Evolutionary conservation across 2,797 vertebrate genomes (phyloP).

Genomic region (Tolypeutes matacus): DNA sequence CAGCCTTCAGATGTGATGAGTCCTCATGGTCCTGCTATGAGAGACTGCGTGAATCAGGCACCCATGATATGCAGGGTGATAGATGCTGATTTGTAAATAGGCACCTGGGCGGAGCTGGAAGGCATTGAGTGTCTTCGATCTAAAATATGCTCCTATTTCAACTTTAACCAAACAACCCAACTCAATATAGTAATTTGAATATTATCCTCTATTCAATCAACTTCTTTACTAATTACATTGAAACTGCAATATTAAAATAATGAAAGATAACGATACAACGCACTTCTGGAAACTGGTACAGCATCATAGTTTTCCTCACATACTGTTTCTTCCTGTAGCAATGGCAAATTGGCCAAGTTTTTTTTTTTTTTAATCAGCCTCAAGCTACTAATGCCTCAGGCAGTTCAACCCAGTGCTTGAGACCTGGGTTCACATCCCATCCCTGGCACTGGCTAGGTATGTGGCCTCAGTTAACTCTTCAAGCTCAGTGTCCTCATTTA

Average conservation of each 20-base stretch:
- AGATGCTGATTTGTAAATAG: rapidly evolving
- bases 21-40: neutral
- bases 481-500: neutral
- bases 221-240: neutral
- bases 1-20: neutral
- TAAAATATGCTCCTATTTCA: constrained; percentile 9
- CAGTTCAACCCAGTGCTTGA: neutral
- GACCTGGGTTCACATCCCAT: neutral
- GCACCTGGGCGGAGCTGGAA: neutral
- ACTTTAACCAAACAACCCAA: neutral
- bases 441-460: neutral
- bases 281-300: neutral
- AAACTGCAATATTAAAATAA: neutral
- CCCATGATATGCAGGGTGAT: rapidly evolving
- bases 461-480: neutral
- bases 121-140: neutral
- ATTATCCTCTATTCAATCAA: neutral
- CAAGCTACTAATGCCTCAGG: neutral
- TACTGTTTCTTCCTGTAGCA: neutral
- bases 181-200: neutral
- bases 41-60: neutral
- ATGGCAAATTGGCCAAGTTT: neutral
- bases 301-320: neutral
- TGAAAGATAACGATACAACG: neutral
- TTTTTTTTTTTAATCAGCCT: neutral